A percentile compares a stretch with the other conserved stretches of the same genome.
These are phyloP conservation scores for Nomada hirtipes DNA, from an alignment of 2,888 invertebrate species.

Conservation along the genomic window DNA sequence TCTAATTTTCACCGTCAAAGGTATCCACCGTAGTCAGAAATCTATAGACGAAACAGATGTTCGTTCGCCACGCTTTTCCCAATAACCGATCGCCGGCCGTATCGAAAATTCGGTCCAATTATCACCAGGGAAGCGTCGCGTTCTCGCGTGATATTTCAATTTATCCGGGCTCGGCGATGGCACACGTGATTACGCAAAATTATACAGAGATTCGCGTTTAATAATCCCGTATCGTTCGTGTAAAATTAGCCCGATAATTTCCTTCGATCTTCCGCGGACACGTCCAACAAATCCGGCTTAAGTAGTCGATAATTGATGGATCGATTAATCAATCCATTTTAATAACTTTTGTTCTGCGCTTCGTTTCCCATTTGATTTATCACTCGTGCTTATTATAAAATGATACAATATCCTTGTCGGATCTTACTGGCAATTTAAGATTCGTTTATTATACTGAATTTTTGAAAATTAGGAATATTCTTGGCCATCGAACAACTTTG, in stretches of 20 bases:
- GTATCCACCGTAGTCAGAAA: neutral
- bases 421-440: neutral
- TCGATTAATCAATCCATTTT: constrained; percentile 30
- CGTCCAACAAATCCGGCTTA: constrained; percentile 48
- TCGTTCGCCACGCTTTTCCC: neutral
- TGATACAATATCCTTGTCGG: no score
- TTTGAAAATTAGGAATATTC: no score
- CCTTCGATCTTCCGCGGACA: constrained; percentile 35
- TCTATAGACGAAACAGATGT: neutral
- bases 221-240: constrained; percentile 30
- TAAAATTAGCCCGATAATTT: constrained; percentile 46
- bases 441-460: neutral
- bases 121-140: neutral
- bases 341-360: constrained; percentile 15
- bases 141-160: constrained; percentile 25
- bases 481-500: no score
- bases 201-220: constrained; percentile 39
- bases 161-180: neutral
- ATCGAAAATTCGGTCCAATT: constrained; percentile 6
- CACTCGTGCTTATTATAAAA: neutral
- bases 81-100: neutral
- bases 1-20: no score
- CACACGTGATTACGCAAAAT: constrained; percentile 31
- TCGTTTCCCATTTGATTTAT: constrained; percentile 32
- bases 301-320: constrained; percentile 54